phyloP scores from a whole-genome alignment of 92 coral and sea anemone species.

The Umimayanthus kanabou region DNA sequence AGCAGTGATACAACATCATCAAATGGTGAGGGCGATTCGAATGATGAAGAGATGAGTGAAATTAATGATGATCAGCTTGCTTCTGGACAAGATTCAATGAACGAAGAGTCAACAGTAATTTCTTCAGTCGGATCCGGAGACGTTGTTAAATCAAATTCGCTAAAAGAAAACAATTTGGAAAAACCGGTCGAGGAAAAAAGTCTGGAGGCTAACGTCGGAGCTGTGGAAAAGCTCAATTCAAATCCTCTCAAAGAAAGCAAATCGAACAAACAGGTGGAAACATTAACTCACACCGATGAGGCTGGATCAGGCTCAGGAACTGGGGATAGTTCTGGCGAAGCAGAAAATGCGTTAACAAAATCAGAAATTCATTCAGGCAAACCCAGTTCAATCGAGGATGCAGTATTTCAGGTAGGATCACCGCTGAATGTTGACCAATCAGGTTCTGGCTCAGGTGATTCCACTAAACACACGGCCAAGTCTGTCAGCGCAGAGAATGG shows the following conservation, averaged over 20 bases:
- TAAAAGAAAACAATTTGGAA: not conserved
- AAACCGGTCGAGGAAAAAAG: not conserved
- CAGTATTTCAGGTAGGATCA: conserved; percentile 65
- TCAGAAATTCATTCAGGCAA: conserved; percentile 19
- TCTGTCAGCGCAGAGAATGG: conserved; percentile 16
- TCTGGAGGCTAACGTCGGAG: not conserved
- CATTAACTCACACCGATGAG: not conserved
- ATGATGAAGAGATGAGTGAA: conserved; percentile 4
- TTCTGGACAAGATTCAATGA: not conserved
- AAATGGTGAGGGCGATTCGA: not conserved
- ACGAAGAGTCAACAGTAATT: not conserved
- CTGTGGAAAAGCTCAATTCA: not conserved
- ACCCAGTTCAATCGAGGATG: conserved; percentile 67
- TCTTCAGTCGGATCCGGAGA: conserved; percentile 10
- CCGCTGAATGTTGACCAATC: conserved; percentile 43
- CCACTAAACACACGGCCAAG: not conserved
- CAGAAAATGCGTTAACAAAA: conserved; percentile 29
- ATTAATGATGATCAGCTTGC: not conserved
- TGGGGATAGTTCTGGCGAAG: conserved; percentile 25
- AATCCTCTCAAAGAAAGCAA: not conserved
- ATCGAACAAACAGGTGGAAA: no score
- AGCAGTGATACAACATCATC: not conserved
- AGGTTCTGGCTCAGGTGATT: conserved; percentile 39
- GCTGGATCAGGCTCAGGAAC: conserved; percentile 15
- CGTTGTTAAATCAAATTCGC: not conserved